Evolutionary conservation across 2,113 vertebrate genomes (phyloP).

Genomic region (Ranitomeya imitator): DNA sequence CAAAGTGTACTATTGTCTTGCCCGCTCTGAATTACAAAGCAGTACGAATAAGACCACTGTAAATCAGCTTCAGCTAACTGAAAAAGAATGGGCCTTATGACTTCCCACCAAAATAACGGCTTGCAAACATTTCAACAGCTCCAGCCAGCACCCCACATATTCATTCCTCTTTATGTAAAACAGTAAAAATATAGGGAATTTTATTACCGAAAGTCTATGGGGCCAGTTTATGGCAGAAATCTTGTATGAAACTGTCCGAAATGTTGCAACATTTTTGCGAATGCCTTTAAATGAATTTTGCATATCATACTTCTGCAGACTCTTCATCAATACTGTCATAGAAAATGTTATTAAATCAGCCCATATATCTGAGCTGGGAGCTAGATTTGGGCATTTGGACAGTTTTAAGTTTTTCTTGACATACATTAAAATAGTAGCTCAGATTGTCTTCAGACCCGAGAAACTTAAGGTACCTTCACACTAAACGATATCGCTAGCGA

Average conservation of each 20-base stretch:
- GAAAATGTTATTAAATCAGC: too few relatives aligned
- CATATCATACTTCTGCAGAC: too few relatives aligned
- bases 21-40: slow-evolving; percentile 36
- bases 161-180: not conserved
- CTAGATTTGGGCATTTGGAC: too few relatives aligned
- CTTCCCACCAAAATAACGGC: slow-evolving; percentile 21
- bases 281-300: too few relatives aligned
- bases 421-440: not conserved
- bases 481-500: too few relatives aligned
- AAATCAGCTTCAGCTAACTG: slow-evolving; percentile 42
- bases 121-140: not conserved
- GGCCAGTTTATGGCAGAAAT: too few relatives aligned
- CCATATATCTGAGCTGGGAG: too few relatives aligned
- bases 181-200: not conserved
- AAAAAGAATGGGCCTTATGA: slow-evolving; percentile 13
- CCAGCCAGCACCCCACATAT: not conserved
- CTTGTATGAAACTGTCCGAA: too few relatives aligned
- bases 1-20: slow-evolving; percentile 45
- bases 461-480: too few relatives aligned
- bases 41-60: not conserved
- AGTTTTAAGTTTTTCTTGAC: not conserved
- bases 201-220: not conserved
- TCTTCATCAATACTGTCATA: too few relatives aligned
- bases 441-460: not conserved
- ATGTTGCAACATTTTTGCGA: too few relatives aligned